These are phyloP conservation scores for Terrapene triunguis DNA, from an alignment of 2,113 vertebrate genomes.

Conservation along the genomic window DNA sequence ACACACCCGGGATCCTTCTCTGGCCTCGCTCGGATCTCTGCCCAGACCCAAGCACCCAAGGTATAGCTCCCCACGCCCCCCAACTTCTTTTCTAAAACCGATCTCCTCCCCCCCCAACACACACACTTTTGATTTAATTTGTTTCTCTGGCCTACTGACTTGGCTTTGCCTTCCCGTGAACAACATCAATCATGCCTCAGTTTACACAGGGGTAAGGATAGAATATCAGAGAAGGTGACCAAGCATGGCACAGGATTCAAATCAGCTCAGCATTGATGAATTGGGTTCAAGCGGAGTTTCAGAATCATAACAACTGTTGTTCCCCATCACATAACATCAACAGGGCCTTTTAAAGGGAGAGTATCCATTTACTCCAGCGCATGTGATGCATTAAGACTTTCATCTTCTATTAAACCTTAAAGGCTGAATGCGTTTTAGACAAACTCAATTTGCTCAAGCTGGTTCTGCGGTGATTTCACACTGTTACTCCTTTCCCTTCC, in stretches of 20 bases:
- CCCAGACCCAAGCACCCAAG: conserved; percentile 31
- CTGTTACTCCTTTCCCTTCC: conserved; percentile 68
- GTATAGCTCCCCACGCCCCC: conserved; percentile 42
- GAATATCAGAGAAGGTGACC: conserved; percentile 87
- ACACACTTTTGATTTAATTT: conserved; percentile 86
- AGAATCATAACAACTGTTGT: conserved; percentile 86
- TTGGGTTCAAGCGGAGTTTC: conserved; percentile 85
- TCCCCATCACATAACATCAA: conserved; percentile 80
- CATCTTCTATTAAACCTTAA: conserved; percentile 81
- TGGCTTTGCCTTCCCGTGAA: conserved; percentile 75
- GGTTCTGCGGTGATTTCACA: conserved; percentile 76
- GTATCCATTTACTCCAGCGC: conserved; percentile 78
- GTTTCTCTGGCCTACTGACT: conserved; percentile 85
- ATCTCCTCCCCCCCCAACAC: conserved; percentile 81
- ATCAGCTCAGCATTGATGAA: conserved; percentile 88
- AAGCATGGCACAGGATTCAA: conserved; percentile 86
- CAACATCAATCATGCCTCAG: conserved; percentile 84
- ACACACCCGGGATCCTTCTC: not conserved
- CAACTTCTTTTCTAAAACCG: conserved; percentile 88
- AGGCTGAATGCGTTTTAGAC: conserved; percentile 80
- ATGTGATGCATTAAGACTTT: conserved; percentile 77
- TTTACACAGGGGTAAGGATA: conserved; percentile 77
- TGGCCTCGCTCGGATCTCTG: not conserved
- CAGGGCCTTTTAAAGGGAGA: conserved; percentile 81
- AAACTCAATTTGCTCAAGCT: conserved; percentile 85